Evolutionary conservation across 2,113 vertebrate genomes (phyloP).

Genomic region (Rhynchopsitta pachyrhyncha): DNA sequence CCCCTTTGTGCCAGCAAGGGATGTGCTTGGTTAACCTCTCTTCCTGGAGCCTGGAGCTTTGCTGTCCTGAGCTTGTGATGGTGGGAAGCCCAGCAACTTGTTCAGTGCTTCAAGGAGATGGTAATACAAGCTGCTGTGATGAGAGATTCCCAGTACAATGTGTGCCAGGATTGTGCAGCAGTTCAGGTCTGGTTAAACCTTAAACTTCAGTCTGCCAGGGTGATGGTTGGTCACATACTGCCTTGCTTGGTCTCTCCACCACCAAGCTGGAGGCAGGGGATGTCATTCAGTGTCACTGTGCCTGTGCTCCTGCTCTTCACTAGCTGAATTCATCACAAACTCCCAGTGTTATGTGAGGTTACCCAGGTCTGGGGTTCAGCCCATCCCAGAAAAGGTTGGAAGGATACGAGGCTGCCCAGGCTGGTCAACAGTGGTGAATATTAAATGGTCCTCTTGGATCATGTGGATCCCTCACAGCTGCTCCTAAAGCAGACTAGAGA

Average conservation of each 20-base stretch:
- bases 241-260: neutral
- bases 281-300: neutral
- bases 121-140: fast-evolving
- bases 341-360: neutral
- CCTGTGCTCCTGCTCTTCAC: neutral
- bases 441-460: neutral
- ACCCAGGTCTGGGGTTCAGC: neutral
- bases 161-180: neutral
- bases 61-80: neutral
- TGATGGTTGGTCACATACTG: neutral
- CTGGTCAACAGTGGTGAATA: neutral
- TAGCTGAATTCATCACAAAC: neutral
- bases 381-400: neutral
- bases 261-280: neutral
- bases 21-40: neutral
- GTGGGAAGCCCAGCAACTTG: neutral
- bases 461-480: neutral
- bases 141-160: fast-evolving
- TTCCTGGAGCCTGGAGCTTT: neutral
- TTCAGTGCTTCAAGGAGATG: neutral
- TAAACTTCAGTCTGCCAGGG: fast-evolving
- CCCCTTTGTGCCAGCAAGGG: neutral
- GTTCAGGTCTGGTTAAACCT: neutral
- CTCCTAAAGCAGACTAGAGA: neutral
- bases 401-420: neutral